Conservation (phyloP, 2,113 vertebrate genomes). For the Nannobrachium achirus region DNA sequence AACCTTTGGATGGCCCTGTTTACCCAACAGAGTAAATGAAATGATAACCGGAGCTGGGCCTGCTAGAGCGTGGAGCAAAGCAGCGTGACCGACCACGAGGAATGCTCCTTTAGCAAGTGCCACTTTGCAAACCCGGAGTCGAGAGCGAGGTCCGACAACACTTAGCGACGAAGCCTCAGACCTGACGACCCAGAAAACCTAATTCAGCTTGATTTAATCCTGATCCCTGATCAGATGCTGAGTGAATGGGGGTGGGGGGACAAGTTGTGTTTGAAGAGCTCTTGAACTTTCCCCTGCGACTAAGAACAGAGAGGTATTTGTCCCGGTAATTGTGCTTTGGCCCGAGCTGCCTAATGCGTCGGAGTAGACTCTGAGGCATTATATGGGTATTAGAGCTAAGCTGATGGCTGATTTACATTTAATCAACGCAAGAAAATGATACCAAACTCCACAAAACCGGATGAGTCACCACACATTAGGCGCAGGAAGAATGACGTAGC, state of each 20-base stretch:
- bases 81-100: slow-evolving; percentile 68
- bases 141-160: slow-evolving; percentile 43
- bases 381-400: slow-evolving; percentile 31
- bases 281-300: slow-evolving; percentile 28
- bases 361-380: slow-evolving; percentile 23
- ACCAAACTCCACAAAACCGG: slow-evolving; percentile 29
- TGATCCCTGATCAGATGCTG: slow-evolving; percentile 30
- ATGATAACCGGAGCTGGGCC: slow-evolving; percentile 53
- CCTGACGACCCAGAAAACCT: slow-evolving; percentile 50
- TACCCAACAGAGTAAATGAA: slow-evolving; percentile 67
- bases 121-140: slow-evolving; percentile 46
- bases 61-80: slow-evolving; percentile 48
- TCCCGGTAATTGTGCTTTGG: slow-evolving; percentile 32
- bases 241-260: background rate
- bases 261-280: slow-evolving; percentile 32
- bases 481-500: no score
- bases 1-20: slow-evolving; percentile 51
- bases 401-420: slow-evolving; percentile 25
- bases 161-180: slow-evolving; percentile 40
- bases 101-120: slow-evolving; percentile 60
- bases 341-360: slow-evolving; percentile 17
- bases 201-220: slow-evolving; percentile 62
- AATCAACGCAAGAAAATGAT: slow-evolving; percentile 32
- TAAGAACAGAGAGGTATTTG: slow-evolving; percentile 48
- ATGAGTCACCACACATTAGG: slow-evolving; percentile 10